A percentile compares a stretch with the other conserved stretches of the same genome.
Conservation (phyloP, 2,113 vertebrate species). For the Gallinago paraguaiae region DNA sequence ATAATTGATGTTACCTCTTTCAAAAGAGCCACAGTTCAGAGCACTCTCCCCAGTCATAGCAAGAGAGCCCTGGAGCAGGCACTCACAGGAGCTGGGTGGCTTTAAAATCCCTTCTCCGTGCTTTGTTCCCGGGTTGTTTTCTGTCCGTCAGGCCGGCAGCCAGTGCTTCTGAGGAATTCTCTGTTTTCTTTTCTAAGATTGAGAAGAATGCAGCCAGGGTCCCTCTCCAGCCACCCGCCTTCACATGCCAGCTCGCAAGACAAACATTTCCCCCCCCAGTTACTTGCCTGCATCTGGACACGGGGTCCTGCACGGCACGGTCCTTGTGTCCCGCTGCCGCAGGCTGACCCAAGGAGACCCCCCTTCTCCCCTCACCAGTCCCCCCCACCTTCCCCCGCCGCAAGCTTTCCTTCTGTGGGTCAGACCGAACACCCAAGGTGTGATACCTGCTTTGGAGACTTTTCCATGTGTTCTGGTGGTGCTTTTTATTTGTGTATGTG, state of each 20-base stretch:
- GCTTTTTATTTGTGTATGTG: accelerated
- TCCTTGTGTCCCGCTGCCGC: background rate
- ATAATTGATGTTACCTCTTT: background rate
- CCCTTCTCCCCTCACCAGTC: background rate
- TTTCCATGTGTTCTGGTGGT: background rate
- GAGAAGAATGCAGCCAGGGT: conserved; percentile 34
- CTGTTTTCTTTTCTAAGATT: conserved; percentile 47
- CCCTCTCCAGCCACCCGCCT: background rate
- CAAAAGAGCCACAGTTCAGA: background rate
- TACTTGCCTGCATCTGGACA: background rate
- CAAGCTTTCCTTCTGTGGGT: background rate
- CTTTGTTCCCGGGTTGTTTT: background rate
- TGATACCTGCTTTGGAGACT: background rate
- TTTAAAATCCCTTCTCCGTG: background rate
- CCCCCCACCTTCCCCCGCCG: background rate
- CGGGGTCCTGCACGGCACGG: accelerated
- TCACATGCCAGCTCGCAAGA: background rate
- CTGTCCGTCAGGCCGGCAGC: background rate
- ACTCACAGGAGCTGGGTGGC: background rate
- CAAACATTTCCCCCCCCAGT: background rate
- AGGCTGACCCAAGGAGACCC: background rate
- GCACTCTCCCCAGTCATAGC: background rate
- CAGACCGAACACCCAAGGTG: accelerated
- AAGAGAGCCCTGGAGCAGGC: background rate
- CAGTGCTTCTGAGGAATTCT: conserved; percentile 35